Conservation (phyloP, 2,797 vertebrate genomes). For the Pseudomugil tenellus region DNA sequence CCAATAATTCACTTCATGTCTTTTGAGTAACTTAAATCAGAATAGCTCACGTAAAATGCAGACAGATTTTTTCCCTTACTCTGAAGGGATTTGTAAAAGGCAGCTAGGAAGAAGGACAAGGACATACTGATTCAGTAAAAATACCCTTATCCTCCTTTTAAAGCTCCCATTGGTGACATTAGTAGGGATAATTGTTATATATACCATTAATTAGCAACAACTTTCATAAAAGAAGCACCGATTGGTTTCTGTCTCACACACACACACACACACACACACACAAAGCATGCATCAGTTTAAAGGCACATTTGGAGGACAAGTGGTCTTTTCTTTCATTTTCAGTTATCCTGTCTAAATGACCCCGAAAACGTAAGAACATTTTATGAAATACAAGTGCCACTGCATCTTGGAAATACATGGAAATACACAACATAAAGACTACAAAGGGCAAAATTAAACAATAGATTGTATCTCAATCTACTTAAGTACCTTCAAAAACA, state of each 20-base stretch:
- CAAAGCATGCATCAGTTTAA: constrained; percentile 57
- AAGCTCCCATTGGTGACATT: constrained; percentile 90
- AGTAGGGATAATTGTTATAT: constrained; percentile 95
- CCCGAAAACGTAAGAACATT: constrained; percentile 8
- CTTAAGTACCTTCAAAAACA: neutral
- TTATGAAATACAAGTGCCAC: constrained; percentile 4
- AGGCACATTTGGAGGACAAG: constrained; percentile 64
- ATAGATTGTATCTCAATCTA: neutral
- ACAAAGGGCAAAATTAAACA: constrained; percentile 11
- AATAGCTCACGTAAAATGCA: constrained; percentile 30
- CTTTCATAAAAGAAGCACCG: constrained; percentile 86
- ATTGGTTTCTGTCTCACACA: constrained; percentile 88
- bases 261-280: constrained; percentile 37
- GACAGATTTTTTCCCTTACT: constrained; percentile 66
- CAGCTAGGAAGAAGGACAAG: constrained; percentile 77
- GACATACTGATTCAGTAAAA: constrained; percentile 90
- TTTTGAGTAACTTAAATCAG: constrained; percentile 26
- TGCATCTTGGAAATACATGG: neutral
- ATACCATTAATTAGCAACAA: constrained; percentile 92
- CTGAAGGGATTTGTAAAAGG: constrained; percentile 69
- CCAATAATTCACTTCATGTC: constrained; percentile 21
- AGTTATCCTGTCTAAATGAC: constrained; percentile 15
- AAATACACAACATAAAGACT: neutral
- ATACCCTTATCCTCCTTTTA: constrained; percentile 90
- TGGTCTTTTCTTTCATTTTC: constrained; percentile 61